Conservation (phyloP, 1,140 invertebrate species). For the Drosophila micromelanica region DNA sequence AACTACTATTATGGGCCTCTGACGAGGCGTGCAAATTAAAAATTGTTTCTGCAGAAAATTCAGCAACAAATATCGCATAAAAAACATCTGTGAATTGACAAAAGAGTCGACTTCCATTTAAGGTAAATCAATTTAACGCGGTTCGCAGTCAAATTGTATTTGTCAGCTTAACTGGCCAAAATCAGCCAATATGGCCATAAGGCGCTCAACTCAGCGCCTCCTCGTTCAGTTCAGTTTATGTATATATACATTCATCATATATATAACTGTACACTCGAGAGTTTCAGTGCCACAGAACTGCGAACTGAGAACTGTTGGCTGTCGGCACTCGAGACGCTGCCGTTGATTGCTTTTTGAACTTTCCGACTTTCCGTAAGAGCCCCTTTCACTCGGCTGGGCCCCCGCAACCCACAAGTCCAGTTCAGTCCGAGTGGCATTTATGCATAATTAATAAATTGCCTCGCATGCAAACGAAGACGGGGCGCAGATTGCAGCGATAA, state of each 20-base stretch:
- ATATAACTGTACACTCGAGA: slow-evolving; percentile 62
- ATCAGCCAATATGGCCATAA: slow-evolving; percentile 38
- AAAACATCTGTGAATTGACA: slow-evolving; percentile 35
- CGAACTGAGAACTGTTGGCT: slow-evolving; percentile 38
- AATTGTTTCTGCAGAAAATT: slow-evolving; percentile 40
- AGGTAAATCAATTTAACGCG: slow-evolving; percentile 67
- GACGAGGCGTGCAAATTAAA: slow-evolving; percentile 47
- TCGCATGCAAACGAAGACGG: slow-evolving; percentile 58
- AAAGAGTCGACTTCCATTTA: slow-evolving; percentile 61
- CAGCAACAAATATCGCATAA: slow-evolving; percentile 15
- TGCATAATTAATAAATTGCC: slow-evolving; percentile 83
- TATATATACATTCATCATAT: slow-evolving; percentile 38
- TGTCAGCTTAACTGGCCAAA: slow-evolving; percentile 56
- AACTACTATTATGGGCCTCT: slow-evolving; percentile 19
- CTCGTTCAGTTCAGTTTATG: slow-evolving; percentile 3
- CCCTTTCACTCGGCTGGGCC: neutral
- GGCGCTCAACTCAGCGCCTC: slow-evolving; percentile 24
- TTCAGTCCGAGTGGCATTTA: slow-evolving; percentile 58
- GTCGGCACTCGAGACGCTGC: slow-evolving; percentile 61
- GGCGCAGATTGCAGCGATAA: slow-evolving; percentile 65
- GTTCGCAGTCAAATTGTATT: slow-evolving; percentile 52
- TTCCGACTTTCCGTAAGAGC: slow-evolving; percentile 35
- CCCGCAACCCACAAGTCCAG: too few species aligned
- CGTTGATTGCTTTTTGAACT: slow-evolving; percentile 73
- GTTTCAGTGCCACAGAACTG: neutral